phyloP scores from a whole-genome alignment of 1,140 invertebrate species.

The Galendromus occidentalis region DNA sequence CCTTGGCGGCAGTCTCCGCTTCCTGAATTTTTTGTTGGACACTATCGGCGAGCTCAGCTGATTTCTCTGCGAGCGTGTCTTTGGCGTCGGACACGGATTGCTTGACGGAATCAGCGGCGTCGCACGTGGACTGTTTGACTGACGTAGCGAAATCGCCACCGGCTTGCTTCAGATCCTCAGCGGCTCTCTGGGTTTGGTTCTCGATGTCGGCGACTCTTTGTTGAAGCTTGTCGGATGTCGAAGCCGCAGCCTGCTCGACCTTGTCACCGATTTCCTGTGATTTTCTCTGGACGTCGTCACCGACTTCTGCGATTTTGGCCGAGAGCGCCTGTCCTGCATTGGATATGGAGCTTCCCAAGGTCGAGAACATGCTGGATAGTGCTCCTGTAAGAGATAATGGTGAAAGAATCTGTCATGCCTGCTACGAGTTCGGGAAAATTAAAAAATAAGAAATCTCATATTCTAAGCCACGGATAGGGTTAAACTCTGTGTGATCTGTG shows the following conservation, averaged over 20 bases:
- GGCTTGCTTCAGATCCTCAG: neutral
- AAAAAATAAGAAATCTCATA: too few species aligned
- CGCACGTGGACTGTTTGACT: neutral
- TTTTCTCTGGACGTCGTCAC: neutral
- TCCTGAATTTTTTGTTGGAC: neutral
- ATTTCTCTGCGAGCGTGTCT: neutral
- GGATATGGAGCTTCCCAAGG: neutral
- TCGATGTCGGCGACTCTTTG: neutral
- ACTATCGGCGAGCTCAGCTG: neutral
- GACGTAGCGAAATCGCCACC: neutral
- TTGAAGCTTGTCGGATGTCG: neutral
- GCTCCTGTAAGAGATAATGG: neutral
- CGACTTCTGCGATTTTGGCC: neutral
- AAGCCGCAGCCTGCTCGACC: neutral
- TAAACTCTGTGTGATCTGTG: too few species aligned
- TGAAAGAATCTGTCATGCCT: neutral
- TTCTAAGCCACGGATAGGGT: too few species aligned
- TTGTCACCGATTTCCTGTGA: neutral
- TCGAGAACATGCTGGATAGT: neutral
- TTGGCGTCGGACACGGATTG: neutral
- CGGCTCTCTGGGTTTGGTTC: neutral
- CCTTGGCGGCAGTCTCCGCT: neutral
- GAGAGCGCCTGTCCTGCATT: constrained; percentile 8
- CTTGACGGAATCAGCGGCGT: neutral
- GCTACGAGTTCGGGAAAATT: too few species aligned